phyloP scores from a whole-genome alignment of 2,113 vertebrate genomes.

The Sorex fumeus region DNA sequence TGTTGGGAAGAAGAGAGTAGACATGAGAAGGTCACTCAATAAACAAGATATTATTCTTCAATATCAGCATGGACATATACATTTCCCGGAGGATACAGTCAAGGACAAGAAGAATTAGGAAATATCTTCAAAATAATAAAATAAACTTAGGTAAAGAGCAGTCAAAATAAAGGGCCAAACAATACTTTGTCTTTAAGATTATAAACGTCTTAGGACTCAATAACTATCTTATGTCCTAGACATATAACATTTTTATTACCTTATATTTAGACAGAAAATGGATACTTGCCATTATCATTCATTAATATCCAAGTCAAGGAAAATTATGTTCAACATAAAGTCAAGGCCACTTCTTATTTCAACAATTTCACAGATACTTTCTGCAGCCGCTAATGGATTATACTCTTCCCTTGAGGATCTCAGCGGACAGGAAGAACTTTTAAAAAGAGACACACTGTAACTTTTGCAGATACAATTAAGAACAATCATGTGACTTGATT shows the following conservation, averaged over 20 bases:
- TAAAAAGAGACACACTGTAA: rapidly evolving
- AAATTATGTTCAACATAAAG: background rate
- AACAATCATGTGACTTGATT: background rate
- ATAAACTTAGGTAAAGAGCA: background rate
- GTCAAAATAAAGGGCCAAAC: background rate
- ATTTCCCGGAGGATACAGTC: background rate
- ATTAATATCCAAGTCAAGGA: background rate
- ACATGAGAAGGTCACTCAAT: background rate
- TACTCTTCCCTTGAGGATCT: background rate
- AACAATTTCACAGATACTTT: background rate
- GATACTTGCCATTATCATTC: background rate
- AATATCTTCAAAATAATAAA: background rate
- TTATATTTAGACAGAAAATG: background rate
- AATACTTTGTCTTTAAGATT: background rate
- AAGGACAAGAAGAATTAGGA: background rate
- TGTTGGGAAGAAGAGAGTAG: too few relatives aligned
- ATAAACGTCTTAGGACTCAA: background rate
- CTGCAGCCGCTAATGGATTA: background rate
- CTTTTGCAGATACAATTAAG: background rate
- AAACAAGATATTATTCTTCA: background rate
- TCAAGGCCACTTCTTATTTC: background rate
- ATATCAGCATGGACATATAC: background rate
- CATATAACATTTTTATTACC: background rate
- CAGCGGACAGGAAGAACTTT: background rate
- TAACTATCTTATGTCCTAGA: background rate